Base-by-base conservation (phyloP, 2,797 vertebrate genomes). In the Aselliscus stoliczkanus region DNA sequence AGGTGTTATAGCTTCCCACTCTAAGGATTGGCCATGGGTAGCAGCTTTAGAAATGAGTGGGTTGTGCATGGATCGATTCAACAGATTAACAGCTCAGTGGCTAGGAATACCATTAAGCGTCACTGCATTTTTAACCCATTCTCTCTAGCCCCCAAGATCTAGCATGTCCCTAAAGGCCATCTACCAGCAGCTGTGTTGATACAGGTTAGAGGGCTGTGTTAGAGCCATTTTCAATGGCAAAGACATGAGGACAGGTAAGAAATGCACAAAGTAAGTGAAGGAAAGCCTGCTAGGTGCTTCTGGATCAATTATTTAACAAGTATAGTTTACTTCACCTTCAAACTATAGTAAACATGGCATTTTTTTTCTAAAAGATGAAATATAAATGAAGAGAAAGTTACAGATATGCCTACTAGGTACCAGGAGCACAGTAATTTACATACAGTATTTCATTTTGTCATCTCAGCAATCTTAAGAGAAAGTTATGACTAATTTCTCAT, bases 361-460 rank as follows among this genome's bases (percentile, higher is more conserved):
- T 84, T 85, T 2, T 90, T 92, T 86, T 69, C 31, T 96, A 34
- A 82, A 93, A 90, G 11, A 27, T 90, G 18, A 87, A 84, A 37
- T 75, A 29, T 72, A 69, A 88, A 73, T 79, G 18, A 87, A 88
- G 25, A 25, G 23, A 80, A 94, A 47, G 11, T 42, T 72, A 47
- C 20, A 4, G 25, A 21, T 39, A 14, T 73, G 13, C 27, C n/a
- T 93, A 15, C 23, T 81, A 2, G 47, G 29, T 94, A 7, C 20
- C 31, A 89, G 20, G 94, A 86, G 34, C 37, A 88, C 67, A 23
- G 37, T 10, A 39, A 64, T 81, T 80, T 64, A 37, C 23, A 65
- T 65, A 58, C 7, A 29, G 44, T 29, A 62, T 87, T 89, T 90
- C 7, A 73, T 34, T 50, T 90, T 90, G 27, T 83, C 13, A 6